A percentile compares a stretch with the other conserved stretches of the same genome.
These are phyloP conservation scores for Sarcophaga peregrina DNA, from an alignment of 1,140 invertebrate species.

Conservation along the genomic window DNA sequence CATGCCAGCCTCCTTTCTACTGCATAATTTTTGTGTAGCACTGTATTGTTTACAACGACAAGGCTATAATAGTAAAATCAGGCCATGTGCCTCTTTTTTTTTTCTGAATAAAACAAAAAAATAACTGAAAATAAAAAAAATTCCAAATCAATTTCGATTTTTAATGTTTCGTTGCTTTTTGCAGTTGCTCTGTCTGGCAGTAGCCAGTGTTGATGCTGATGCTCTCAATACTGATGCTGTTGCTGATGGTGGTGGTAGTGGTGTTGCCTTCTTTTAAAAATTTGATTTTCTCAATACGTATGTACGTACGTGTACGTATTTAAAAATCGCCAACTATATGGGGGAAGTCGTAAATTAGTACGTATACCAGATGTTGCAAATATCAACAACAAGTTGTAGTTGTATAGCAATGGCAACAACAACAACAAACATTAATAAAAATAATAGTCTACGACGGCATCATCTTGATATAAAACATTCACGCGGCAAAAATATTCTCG, in stretches of 20 bases:
- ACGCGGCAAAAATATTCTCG: neutral
- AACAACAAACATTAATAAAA: neutral
- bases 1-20: too few relatives aligned
- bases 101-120: too few relatives aligned
- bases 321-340: neutral
- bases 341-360: slow-evolving; percentile 18
- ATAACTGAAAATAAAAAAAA: neutral
- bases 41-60: too few relatives aligned
- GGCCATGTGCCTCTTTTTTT: slow-evolving; percentile 12
- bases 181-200: neutral
- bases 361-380: slow-evolving; percentile 21
- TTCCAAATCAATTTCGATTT: neutral
- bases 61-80: neutral
- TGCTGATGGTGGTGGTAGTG: too few relatives aligned
- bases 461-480: neutral
- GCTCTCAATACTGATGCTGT: too few relatives aligned
- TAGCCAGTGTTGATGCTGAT: too few relatives aligned
- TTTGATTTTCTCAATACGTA: too few relatives aligned
- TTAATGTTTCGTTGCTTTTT: neutral
- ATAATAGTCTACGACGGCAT: too few relatives aligned
- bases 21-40: too few relatives aligned
- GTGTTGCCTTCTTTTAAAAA: too few relatives aligned
- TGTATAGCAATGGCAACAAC: neutral
- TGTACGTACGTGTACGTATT: too few relatives aligned
- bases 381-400: neutral